A percentile compares a stretch with the other conserved stretches of the same genome.
phyloP scores from a whole-genome alignment of 2,113 vertebrate genomes.

The Tyrannus savana region DNA sequence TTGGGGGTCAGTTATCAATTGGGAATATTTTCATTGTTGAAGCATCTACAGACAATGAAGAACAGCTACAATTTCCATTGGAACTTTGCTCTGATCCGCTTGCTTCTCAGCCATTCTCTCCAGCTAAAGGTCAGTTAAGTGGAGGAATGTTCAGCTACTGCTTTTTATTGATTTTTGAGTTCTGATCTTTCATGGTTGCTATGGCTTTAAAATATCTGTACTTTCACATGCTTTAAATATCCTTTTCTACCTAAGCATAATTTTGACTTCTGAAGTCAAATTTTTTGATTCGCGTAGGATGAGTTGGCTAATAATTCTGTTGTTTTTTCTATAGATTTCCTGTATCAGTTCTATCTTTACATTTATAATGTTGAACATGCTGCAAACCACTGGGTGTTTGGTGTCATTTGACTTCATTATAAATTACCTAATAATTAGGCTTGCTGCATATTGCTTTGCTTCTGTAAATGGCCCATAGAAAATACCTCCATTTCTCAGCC shows the following conservation, averaged over 20 bases:
- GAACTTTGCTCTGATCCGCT: constrained; percentile 88
- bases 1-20: background rate
- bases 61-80: constrained; percentile 93
- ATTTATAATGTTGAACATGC: background rate
- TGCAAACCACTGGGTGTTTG: background rate
- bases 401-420: background rate
- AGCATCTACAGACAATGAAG: constrained; percentile 89
- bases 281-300: background rate
- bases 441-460: background rate
- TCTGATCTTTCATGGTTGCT: background rate
- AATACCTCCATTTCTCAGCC: background rate
- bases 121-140: constrained; percentile 85
- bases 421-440: background rate
- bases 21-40: background rate
- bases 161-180: background rate
- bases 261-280: background rate
- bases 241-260: background rate
- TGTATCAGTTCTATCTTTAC: background rate
- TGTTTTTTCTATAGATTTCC: background rate
- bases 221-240: background rate
- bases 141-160: background rate
- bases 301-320: background rate
- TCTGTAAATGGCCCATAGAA: background rate
- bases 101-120: constrained; percentile 78
- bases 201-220: background rate